Conservation (phyloP, 1,140 invertebrate species). For the Drosophila tsacasi region DNA sequence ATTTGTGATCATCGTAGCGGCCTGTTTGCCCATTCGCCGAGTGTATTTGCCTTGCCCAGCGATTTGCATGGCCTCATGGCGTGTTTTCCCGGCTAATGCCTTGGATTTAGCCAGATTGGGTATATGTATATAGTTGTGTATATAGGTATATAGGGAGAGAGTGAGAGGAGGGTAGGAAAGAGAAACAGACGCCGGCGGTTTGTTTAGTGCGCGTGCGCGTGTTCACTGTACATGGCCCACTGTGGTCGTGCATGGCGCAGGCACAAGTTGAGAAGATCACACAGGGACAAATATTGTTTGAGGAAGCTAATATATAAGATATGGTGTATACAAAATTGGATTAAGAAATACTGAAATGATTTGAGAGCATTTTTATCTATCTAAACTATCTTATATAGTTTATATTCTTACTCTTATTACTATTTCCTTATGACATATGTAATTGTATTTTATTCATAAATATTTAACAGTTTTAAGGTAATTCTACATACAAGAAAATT, state of each 20-base stretch:
- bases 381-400: not conserved
- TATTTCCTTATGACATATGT: not conserved
- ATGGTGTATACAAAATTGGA: not conserved
- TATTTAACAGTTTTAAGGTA: fast-evolving
- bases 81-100: conserved; percentile 63
- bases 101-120: conserved; percentile 23
- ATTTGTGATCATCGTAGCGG: conserved; percentile 65
- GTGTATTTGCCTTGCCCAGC: conserved; percentile 54
- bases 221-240: conserved; percentile 62
- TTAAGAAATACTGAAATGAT: too few relatives aligned
- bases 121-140: conserved; percentile 3
- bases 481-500: not conserved
- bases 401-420: too few relatives aligned
- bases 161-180: not conserved
- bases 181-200: conserved; percentile 60
- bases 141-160: conserved; percentile 5
- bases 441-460: not conserved
- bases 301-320: not conserved
- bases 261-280: conserved; percentile 35
- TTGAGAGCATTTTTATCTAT: not conserved
- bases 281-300: not conserved
- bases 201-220: conserved; percentile 81
- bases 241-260: conserved; percentile 37
- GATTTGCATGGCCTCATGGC: conserved; percentile 62
- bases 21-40: conserved; percentile 69